Conservation (phyloP, 2,888 invertebrate genomes). For the Acholoe squamosa region DNA sequence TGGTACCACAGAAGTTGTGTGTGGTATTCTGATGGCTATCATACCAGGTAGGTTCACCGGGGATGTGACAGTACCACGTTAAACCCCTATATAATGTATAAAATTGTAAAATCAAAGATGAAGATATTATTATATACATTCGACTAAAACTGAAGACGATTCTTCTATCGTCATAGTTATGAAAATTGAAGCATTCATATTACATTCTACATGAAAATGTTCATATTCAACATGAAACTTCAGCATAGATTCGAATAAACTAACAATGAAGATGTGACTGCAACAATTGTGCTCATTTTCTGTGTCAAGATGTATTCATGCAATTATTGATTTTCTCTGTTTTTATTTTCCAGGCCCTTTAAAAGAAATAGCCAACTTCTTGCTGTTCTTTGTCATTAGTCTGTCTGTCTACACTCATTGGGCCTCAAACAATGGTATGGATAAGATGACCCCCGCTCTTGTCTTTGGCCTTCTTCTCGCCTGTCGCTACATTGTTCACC, state of each 20-base stretch:
- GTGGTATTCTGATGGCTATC: slow-evolving; percentile 81
- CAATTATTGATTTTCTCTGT: neutral
- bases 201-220: no score
- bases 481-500: slow-evolving; percentile 82
- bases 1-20: slow-evolving; percentile 81
- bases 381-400: slow-evolving; percentile 92
- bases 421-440: slow-evolving; percentile 81
- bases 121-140: no score
- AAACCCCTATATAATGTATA: no score
- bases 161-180: no score
- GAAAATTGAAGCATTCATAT: no score
- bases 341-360: slow-evolving; percentile 86
- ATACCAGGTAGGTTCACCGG: slow-evolving; percentile 79
- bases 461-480: slow-evolving; percentile 82
- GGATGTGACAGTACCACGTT: no score
- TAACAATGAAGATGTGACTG: neutral
- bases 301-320: neutral
- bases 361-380: slow-evolving; percentile 94
- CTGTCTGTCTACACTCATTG: slow-evolving; percentile 92
- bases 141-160: no score
- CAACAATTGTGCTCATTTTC: neutral
- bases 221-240: no score
- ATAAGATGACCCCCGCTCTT: slow-evolving; percentile 82
- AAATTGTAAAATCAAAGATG: no score
- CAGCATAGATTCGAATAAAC: no score